phyloP scores from a whole-genome alignment of 2,113 vertebrate species.

The Neolamprologus sp. region DNA sequence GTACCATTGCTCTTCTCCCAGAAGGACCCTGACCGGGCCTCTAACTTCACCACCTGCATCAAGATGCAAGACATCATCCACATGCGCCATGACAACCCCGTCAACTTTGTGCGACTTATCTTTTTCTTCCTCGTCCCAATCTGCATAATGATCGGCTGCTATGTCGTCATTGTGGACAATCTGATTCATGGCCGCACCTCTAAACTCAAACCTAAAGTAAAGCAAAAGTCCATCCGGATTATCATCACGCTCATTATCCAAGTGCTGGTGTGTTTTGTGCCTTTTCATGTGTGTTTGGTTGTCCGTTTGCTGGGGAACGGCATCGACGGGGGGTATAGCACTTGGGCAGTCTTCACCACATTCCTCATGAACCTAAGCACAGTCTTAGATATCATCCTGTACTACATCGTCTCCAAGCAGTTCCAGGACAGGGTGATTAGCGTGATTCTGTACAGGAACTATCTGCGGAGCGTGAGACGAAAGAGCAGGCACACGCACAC shows the following conservation, averaged over 20 bases:
- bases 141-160: conserved; percentile 89
- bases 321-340: conserved; percentile 53
- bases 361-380: conserved; percentile 96
- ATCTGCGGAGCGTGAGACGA: conserved; percentile 86
- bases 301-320: conserved; percentile 72
- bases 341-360: conserved; percentile 86
- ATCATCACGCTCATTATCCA: conserved; percentile 88
- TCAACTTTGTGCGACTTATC: conserved; percentile 81
- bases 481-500: conserved; percentile 83
- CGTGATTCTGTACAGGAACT: conserved; percentile 92
- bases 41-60: conserved; percentile 81
- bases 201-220: conserved; percentile 90
- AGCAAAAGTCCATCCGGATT: conserved; percentile 91
- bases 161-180: conserved; percentile 83
- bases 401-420: conserved; percentile 96
- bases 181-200: conserved; percentile 84
- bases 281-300: conserved; percentile 85
- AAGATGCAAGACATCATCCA: conserved; percentile 87
- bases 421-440: conserved; percentile 96
- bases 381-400: conserved; percentile 89
- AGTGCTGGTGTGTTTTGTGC: conserved; percentile 87
- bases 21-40: conserved; percentile 75
- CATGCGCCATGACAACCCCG: conserved; percentile 71
- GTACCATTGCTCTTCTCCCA: conserved; percentile 76
- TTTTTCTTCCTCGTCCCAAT: conserved; percentile 90